Percentiles rank a stretch among this genome's conserved stretches.
These are phyloP conservation scores for Scomber colias DNA, from an alignment of 2,113 vertebrate species.

Conservation along the genomic window DNA sequence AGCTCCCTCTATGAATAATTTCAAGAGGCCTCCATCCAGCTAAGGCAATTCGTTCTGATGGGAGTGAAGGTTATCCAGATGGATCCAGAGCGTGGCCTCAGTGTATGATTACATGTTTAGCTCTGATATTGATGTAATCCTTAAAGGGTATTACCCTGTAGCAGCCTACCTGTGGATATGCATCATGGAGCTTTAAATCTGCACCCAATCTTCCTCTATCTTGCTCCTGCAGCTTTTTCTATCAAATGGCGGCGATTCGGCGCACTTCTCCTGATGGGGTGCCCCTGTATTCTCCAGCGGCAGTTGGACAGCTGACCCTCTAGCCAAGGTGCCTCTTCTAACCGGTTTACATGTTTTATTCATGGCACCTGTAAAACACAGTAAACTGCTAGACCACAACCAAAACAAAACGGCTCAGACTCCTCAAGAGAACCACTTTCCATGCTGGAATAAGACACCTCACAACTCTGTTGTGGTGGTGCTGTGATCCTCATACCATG, in stretches of 20 bases:
- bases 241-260: slow-evolving; percentile 67
- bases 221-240: slow-evolving; percentile 74
- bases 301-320: slow-evolving; percentile 72
- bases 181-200: slow-evolving; percentile 68
- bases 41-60: slow-evolving; percentile 53
- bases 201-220: slow-evolving; percentile 67
- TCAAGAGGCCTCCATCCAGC: slow-evolving; percentile 21
- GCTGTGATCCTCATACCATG: slow-evolving; percentile 38
- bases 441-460: slow-evolving; percentile 57
- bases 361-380: slow-evolving; percentile 68
- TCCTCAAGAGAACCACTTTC: slow-evolving; percentile 65
- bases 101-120: slow-evolving; percentile 78
- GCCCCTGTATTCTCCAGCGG: slow-evolving; percentile 49
- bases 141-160: slow-evolving; percentile 66
- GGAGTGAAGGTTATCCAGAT: slow-evolving; percentile 68
- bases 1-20: slow-evolving; percentile 56
- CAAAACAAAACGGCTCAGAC: slow-evolving; percentile 71
- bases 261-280: slow-evolving; percentile 68
- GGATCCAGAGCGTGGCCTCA: slow-evolving; percentile 53
- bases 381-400: slow-evolving; percentile 63
- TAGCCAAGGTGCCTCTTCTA: slow-evolving; percentile 68
- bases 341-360: slow-evolving; percentile 75
- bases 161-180: slow-evolving; percentile 68
- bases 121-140: slow-evolving; percentile 77
- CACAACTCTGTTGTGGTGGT: slow-evolving; percentile 37